These are phyloP conservation scores for Pogonomyrmex barbatus DNA, from an alignment of 1,140 invertebrate genomes.

Conservation along the genomic window DNA sequence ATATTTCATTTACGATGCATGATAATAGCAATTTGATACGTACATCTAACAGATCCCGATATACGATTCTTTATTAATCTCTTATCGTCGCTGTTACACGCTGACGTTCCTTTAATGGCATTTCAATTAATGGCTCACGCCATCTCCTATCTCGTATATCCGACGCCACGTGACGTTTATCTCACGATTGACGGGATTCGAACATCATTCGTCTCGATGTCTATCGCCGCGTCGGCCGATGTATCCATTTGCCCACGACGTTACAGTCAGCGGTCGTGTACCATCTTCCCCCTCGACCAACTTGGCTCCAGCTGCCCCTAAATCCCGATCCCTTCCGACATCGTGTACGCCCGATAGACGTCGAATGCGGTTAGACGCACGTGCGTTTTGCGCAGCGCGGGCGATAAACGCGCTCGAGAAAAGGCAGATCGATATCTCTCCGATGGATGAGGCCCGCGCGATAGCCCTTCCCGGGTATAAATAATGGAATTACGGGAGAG, in stretches of 20 bases:
- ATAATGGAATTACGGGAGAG: constrained; percentile 73
- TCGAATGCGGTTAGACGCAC: background rate
- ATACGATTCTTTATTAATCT: background rate
- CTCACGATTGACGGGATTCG: constrained; percentile 37
- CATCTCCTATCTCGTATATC: constrained; percentile 41
- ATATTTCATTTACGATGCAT: background rate
- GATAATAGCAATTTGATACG: background rate
- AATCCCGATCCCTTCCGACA: constrained; percentile 35
- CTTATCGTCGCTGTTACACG: background rate
- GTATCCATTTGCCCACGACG: constrained; percentile 31
- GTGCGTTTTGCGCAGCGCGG: background rate
- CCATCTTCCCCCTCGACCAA: background rate
- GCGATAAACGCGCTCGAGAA: constrained; percentile 62
- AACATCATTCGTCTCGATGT: constrained; percentile 7
- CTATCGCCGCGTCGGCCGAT: background rate
- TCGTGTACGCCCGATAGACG: constrained; percentile 7
- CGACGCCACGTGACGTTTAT: constrained; percentile 61
- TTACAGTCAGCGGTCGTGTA: constrained; percentile 1
- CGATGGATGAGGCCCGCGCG: constrained; percentile 37
- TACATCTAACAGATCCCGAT: background rate
- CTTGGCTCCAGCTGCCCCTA: constrained; percentile 60
- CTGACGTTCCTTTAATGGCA: background rate
- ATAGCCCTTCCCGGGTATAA: constrained; percentile 60
- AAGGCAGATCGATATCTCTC: constrained; percentile 72
- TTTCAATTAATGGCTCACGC: constrained; percentile 50